A percentile compares a stretch with the other conserved stretches of the same genome.
phyloP scores from a whole-genome alignment of 2,797 vertebrate genomes.

The Bovichtus variegatus region DNA sequence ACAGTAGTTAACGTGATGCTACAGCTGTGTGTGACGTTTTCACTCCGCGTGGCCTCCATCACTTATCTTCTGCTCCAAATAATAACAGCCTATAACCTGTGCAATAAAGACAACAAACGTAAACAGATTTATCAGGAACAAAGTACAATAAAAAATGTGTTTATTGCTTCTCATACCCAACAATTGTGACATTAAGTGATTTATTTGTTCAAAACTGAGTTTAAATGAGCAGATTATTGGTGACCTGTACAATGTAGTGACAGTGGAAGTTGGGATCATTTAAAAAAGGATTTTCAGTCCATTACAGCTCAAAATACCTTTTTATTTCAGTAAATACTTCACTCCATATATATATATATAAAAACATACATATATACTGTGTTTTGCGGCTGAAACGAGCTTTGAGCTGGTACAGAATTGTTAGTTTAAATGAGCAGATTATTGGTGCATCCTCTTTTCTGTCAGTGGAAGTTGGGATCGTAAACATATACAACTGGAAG shows the following conservation, averaged over 20 bases:
- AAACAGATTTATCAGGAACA: not conserved
- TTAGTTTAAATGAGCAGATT: not conserved
- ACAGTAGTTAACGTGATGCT: not conserved
- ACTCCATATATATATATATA: too few species aligned
- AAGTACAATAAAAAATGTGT: not conserved
- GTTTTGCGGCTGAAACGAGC: too few species aligned
- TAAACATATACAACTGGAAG: not conserved
- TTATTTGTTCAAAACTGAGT: too few species aligned
- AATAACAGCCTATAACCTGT: not conserved
- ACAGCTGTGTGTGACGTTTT: not conserved
- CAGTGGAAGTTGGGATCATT: too few species aligned
- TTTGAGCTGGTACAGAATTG: too few species aligned
- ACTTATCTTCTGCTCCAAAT: constrained; percentile 13
- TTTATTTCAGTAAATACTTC: too few species aligned
- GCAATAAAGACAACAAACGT: not conserved
- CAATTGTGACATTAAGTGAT: not conserved
- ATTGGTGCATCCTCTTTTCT: not conserved
- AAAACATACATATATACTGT: too few species aligned
- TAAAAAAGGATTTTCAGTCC: too few species aligned
- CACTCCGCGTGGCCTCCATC: not conserved
- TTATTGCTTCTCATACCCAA: not conserved
- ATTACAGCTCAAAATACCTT: too few species aligned
- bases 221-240: not conserved
- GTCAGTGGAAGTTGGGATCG: not conserved
- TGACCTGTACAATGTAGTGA: too few species aligned